phyloP scores from a whole-genome alignment of 2,113 vertebrate genomes.

The Cheilinus undulatus region DNA sequence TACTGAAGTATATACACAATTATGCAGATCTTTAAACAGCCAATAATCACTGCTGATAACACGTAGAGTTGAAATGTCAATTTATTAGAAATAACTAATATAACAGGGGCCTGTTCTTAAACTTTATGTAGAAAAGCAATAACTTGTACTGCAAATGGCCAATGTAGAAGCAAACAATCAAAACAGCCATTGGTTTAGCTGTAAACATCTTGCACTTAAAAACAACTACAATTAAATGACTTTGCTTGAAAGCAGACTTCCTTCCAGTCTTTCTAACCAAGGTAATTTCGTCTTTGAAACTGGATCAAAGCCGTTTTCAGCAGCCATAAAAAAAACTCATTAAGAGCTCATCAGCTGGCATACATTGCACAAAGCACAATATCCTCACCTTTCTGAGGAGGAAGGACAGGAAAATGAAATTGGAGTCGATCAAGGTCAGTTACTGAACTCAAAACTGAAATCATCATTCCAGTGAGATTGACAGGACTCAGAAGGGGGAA shows the following conservation, averaged over 20 bases:
- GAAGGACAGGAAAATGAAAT: constrained; percentile 32
- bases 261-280: constrained; percentile 3
- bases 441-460: constrained; percentile 7
- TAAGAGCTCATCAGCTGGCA: constrained; percentile 46
- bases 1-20: not conserved
- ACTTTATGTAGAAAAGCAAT: not conserved
- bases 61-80: not conserved
- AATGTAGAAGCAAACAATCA: not conserved
- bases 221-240: not conserved
- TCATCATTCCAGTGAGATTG: not conserved
- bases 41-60: constrained; percentile 8
- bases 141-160: not conserved
- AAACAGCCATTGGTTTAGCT: constrained; percentile 7
- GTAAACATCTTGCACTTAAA: not conserved
- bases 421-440: constrained; percentile 25
- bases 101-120: not conserved
- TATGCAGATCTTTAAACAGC: constrained; percentile 15
- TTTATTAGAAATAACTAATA: not conserved
- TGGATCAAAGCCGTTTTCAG: constrained; percentile 44
- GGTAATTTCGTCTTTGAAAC: constrained; percentile 32
- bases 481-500: not conserved
- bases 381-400: constrained; percentile 14
- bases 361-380: constrained; percentile 36
- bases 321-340: constrained; percentile 52
- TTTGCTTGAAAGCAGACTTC: constrained; percentile 30